Percentiles rank a stretch among this genome's conserved stretches.
Conservation (phyloP, 2,888 invertebrate species). For the Oligia fasciuncula region DNA sequence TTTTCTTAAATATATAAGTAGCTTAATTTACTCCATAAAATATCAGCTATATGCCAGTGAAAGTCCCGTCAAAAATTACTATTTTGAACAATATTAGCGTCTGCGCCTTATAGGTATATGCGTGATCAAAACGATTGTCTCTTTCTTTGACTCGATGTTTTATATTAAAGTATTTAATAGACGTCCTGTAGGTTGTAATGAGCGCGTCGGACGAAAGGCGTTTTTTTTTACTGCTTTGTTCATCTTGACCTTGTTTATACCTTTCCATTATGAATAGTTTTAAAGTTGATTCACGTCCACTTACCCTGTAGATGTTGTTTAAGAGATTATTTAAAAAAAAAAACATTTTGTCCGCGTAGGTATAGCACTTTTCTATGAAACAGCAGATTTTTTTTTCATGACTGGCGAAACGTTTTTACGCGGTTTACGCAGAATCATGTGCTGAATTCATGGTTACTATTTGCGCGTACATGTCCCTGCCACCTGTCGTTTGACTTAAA, state of each 20-base stretch:
- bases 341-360: background rate
- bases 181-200: constrained; percentile 16
- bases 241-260: background rate
- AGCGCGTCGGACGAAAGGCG: constrained; percentile 12
- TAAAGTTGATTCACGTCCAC: background rate
- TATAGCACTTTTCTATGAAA: background rate
- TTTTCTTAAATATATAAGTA: too few relatives aligned
- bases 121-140: background rate
- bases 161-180: constrained; percentile 7
- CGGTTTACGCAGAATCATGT: background rate
- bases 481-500: background rate
- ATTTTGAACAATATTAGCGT: background rate
- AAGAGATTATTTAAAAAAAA: background rate
- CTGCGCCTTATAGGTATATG: background rate
- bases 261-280: background rate
- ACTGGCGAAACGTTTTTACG: rapidly evolving
- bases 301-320: background rate
- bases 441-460: background rate
- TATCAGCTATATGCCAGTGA: too few relatives aligned
- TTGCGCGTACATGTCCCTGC: background rate
- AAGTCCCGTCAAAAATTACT: too few relatives aligned
- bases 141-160: constrained; percentile 25
- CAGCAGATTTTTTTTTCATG: background rate
- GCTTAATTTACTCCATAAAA: too few relatives aligned
- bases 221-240: background rate